Base-by-base conservation (phyloP, 1,140 invertebrate genomes). In the Papilio aristodemus region DNA sequence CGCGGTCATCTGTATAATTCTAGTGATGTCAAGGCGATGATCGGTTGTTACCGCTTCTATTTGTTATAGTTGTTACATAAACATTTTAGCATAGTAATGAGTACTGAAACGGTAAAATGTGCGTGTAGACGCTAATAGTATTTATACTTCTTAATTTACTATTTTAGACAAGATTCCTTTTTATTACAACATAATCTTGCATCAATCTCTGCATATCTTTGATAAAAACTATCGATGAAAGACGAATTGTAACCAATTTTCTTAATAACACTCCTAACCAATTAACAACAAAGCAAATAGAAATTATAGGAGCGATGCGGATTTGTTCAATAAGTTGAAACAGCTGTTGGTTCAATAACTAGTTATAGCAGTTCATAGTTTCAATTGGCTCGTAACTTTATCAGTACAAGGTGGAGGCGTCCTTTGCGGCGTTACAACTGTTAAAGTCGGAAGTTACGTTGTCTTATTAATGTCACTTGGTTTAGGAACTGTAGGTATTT, bases 291-390 rank as follows among this genome's bases (percentile, higher is more conserved):
- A 19, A 19, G 54, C 5, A 32, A 58, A 38, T 36, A 19, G 58
- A 60, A 60, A 60, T 60, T 11, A 36, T 37, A 22, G 36, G n/a
- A 7, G 14, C 32, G 14, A 60, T 59, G 27, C 27, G 14, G 58
- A 60, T 60, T 60, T 60, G 32, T 60, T 38, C 58, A 60, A 60
- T 60, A 60, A 60, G n/a, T 60, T 60, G 27, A 38, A 60, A 60
- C 58, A 60, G 58, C 58, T 60, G 58, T 60, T 60, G 14, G 13
- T 37, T 38, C 58, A 60, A 60, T 60, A 60, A 60, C 58, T 60
- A 38, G 58, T 60, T 38, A 60, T n/a, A 60, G 17, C 9, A 11
- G 58, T 60, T 60, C 27, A 14, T 60, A 60, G 58, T 60, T 60
- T 60, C 58, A 60, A 60, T 36, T 60, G 32, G 14, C 36, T 60